These are phyloP conservation scores for Neuroscelio doddi DNA, from an alignment of 2,888 invertebrate species.

Conservation along the genomic window DNA sequence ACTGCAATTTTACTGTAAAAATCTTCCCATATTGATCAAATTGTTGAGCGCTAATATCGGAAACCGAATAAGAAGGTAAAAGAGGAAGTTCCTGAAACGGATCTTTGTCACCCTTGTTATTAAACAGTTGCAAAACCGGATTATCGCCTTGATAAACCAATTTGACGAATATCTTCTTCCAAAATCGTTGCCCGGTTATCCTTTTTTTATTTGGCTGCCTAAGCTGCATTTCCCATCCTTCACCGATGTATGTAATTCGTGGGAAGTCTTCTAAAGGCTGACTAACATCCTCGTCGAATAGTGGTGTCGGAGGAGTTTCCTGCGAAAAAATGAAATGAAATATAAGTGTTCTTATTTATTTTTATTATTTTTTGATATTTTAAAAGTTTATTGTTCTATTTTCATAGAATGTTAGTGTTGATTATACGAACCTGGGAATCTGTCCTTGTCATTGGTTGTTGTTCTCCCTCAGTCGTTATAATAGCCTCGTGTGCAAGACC, in stretches of 20 bases:
- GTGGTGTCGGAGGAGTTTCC: constrained; percentile 92
- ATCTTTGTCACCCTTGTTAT: constrained; percentile 88
- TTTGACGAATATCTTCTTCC: constrained; percentile 96
- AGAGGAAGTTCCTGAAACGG: constrained; percentile 96
- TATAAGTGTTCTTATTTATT: not conserved
- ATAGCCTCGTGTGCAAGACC: constrained; percentile 70
- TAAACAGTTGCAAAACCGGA: constrained; percentile 89
- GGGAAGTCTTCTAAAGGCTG: constrained; percentile 94
- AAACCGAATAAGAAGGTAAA: constrained; percentile 95
- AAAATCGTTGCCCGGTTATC: constrained; percentile 94
- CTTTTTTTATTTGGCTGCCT: constrained; percentile 97
- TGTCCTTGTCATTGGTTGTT: constrained; percentile 68
- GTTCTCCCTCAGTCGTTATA: constrained; percentile 60
- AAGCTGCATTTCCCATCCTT: constrained; percentile 97
- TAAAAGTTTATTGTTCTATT: no score
- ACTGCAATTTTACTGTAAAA: constrained; percentile 97
- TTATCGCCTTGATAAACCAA: constrained; percentile 85
- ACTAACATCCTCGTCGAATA: constrained; percentile 95
- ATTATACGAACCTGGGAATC: constrained; percentile 64
- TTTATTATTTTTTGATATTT: not conserved
- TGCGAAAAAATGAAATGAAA: constrained; percentile 70
- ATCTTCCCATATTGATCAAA: constrained; percentile 99
- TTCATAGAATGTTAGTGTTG: not conserved
- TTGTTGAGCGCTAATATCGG: constrained; percentile 96
- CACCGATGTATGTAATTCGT: constrained; percentile 81